Conservation (phyloP, 2,888 invertebrate genomes). For the Heliconius ismenius region DNA sequence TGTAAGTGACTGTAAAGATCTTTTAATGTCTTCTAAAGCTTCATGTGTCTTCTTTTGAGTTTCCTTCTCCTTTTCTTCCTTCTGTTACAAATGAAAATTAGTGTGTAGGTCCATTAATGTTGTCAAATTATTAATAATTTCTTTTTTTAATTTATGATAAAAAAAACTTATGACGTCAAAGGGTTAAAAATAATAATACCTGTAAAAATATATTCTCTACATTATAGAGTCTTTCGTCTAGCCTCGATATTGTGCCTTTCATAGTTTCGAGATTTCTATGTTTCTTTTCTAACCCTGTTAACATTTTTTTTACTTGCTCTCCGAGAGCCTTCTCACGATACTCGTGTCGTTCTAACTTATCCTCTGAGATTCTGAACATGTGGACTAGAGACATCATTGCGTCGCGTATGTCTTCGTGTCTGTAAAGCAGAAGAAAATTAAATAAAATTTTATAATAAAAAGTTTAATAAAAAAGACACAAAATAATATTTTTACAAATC, state of each 20-base stretch:
- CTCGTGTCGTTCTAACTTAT: conserved; percentile 92
- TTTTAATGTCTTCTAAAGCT: conserved; percentile 73
- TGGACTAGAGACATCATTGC: conserved; percentile 90
- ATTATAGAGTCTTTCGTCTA: conserved; percentile 88
- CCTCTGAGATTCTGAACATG: conserved; percentile 89
- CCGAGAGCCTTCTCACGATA: conserved; percentile 89
- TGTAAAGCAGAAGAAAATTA: conserved; percentile 49
- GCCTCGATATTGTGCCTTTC: conserved; percentile 85
- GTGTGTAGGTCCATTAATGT: background rate
- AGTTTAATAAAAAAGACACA: background rate
- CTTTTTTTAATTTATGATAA: background rate
- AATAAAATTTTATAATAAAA: background rate
- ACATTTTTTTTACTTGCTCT: conserved; percentile 88
- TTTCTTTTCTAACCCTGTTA: conserved; percentile 87
- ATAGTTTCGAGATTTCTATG: conserved; percentile 86
- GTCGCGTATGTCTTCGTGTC: conserved; percentile 88
- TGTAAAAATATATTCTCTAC: conserved; percentile 89
- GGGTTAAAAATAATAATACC: conserved; percentile 63
- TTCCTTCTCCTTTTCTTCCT: conserved; percentile 84
- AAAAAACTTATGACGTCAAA: background rate
- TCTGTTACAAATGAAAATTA: conserved; percentile 61
- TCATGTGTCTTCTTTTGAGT: conserved; percentile 84
- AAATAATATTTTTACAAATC: background rate
- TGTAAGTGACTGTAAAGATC: conserved; percentile 60
- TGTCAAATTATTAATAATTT: too few species aligned